These are phyloP conservation scores for Apeltes quadracus DNA, from an alignment of 2,113 vertebrate genomes.

Conservation along the genomic window DNA sequence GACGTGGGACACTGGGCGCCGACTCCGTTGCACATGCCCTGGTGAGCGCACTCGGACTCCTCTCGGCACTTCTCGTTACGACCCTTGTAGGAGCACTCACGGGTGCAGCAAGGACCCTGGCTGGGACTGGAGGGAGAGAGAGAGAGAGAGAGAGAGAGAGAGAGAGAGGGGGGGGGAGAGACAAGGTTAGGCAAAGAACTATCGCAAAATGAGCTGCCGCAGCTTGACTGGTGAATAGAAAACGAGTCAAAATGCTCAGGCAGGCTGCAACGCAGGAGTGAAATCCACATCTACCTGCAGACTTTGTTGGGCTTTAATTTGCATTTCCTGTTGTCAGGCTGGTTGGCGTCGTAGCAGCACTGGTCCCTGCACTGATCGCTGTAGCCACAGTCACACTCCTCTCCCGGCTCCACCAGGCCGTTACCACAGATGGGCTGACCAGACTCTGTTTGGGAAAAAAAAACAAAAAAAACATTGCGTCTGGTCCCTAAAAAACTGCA, in stretches of 20 bases:
- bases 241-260: neutral
- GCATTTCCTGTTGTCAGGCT: slow-evolving; percentile 92
- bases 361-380: slow-evolving; percentile 96
- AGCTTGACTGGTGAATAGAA: no score
- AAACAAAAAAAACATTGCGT: slow-evolving; percentile 22
- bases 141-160: slow-evolving; percentile 10
- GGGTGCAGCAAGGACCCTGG: slow-evolving; percentile 94
- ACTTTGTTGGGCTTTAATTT: slow-evolving; percentile 87
- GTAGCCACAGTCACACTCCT: slow-evolving; percentile 97
- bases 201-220: neutral
- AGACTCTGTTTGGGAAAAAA: slow-evolving; percentile 82
- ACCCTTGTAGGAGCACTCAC: slow-evolving; percentile 83
- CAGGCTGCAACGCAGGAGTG: neutral
- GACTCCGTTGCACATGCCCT: slow-evolving; percentile 89
- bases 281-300: slow-evolving; percentile 86
- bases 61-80: slow-evolving; percentile 91
- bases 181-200: neutral
- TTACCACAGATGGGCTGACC: slow-evolving; percentile 98
- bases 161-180: no score
- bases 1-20: slow-evolving; percentile 91
- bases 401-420: slow-evolving; percentile 94
- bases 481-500: neutral
- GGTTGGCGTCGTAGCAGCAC: slow-evolving; percentile 95
- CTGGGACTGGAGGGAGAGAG: slow-evolving; percentile 85
- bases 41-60: slow-evolving; percentile 93